Percentiles rank a stretch among this genome's conserved stretches.
phyloP scores from a whole-genome alignment of 53 echinoderm and acorn worm genomes.

The Holothuria scabra region DNA sequence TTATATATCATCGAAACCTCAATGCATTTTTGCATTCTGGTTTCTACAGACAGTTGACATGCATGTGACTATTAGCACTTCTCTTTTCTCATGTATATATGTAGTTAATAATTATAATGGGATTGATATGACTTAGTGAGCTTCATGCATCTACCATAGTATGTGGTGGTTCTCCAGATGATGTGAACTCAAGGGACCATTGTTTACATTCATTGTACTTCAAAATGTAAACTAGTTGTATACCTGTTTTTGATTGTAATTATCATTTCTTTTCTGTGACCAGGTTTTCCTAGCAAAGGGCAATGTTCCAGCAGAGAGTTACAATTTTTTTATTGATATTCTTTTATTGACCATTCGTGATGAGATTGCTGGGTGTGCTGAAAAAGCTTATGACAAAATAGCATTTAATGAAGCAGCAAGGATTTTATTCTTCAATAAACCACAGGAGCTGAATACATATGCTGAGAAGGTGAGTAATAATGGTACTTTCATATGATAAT shows the following conservation, averaged over 20 bases:
- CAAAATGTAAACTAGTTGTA: neutral
- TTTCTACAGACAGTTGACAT: too few relatives aligned
- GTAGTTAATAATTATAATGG: too few relatives aligned
- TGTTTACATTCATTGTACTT: too few relatives aligned
- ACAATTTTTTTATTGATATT: conserved; percentile 95
- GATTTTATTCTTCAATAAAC: conserved; percentile 76
- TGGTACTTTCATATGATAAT: too few relatives aligned
- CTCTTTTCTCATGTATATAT: too few relatives aligned
- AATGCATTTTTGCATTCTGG: too few relatives aligned
- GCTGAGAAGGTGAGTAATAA: conserved; percentile 66
- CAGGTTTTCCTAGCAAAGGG: conserved; percentile 98
- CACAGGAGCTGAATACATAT: conserved; percentile 76
- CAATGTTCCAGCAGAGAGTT: conserved; percentile 97
- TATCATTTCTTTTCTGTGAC: neutral
- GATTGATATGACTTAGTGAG: too few relatives aligned
- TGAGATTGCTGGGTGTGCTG: conserved; percentile 94
- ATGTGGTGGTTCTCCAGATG: too few relatives aligned
- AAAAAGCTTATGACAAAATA: conserved; percentile 93
- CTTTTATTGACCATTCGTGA: conserved; percentile 85
- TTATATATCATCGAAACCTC: too few relatives aligned
- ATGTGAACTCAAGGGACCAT: too few relatives aligned
- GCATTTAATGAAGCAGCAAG: conserved; percentile 85
- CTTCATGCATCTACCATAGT: too few relatives aligned
- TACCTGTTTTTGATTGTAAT: neutral
- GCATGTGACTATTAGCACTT: too few relatives aligned